phyloP scores from a whole-genome alignment of 2,797 vertebrate species.

The Prionace glauca region DNA sequence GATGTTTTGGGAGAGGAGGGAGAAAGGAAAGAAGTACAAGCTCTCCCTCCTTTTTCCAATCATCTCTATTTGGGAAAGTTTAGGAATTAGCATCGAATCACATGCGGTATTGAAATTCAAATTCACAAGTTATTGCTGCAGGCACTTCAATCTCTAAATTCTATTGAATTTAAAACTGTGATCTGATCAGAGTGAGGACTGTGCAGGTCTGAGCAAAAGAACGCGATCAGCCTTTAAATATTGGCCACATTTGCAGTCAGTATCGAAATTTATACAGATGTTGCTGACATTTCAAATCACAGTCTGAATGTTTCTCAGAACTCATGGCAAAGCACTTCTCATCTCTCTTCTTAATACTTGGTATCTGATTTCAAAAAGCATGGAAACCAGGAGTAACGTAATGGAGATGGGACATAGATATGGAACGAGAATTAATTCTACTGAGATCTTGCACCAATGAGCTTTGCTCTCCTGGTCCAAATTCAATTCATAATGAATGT shows the following conservation, averaged over 20 bases:
- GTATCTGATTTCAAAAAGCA: not conserved
- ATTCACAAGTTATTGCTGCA: not conserved
- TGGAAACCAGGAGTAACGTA: constrained; percentile 2
- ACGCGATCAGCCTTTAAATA: not conserved
- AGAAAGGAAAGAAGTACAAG: not conserved
- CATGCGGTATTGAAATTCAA: not conserved
- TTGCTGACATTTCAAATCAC: not conserved
- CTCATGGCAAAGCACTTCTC: not conserved
- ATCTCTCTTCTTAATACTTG: not conserved
- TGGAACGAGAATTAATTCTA: not conserved
- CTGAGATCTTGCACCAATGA: not conserved
- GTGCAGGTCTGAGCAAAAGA: too few species aligned
- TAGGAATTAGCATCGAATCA: not conserved
- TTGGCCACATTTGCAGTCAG: not conserved
- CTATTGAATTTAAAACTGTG: not conserved
- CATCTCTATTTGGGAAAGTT: not conserved
- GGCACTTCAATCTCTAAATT: not conserved
- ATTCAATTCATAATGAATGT: not conserved
- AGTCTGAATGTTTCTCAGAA: not conserved
- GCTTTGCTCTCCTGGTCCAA: not conserved
- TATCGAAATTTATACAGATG: not conserved
- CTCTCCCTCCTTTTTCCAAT: not conserved
- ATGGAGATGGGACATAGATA: constrained; percentile 15
- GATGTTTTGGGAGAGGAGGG: too few species aligned
- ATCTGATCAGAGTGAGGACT: not conserved